Base-by-base conservation (phyloP, 2,888 invertebrate species). In the Stenotaenia linearis region DNA sequence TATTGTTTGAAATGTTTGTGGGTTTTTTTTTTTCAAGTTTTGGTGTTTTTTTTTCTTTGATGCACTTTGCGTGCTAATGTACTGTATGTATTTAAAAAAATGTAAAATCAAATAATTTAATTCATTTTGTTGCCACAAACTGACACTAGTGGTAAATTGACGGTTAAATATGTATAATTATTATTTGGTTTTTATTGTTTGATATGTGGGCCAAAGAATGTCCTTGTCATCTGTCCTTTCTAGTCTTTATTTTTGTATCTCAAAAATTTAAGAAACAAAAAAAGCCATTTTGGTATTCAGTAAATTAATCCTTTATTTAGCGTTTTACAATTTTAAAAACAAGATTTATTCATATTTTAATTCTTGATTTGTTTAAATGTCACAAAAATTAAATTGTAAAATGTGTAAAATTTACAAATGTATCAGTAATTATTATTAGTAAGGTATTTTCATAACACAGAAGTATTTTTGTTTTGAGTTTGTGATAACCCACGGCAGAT, bases 161-260 rank as follows among this genome's bases (percentile, higher is more conserved):
- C 18, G 50, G 50, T 50, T 50, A 50, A 50, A 50, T 50, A n/a
- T 69, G 23, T 69, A 69, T 25, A 69, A 10, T 25, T 69, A 12
- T 69, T 50, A 50, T 2, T 28, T 69, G 10, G 69, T 25, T 25
- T 69, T 56, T 69, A 69, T 28, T 69, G 23, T 69, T 69, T 69
- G 28, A 69, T 69, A 69, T 69, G 28, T 28, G 69, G 69, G 69
- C 69, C 69, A 69, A 50, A 50, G 69, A 69, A 12, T 69, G 28
- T 25, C 69, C 69, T 69, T 69, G 69, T 69, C 69, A 69, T 69
- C 69, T 69, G 69, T 69, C 69, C 69, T 69, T 69, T 69, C 69
- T 69, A 69, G 69, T 69, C 69, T n/a, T 45, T 69, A 69, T 69
- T 69, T 69, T 69, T 69, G 69, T 69, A 28, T 28, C 69, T 69